Base-by-base conservation (phyloP, 2,888 invertebrate species). In the Polydrusus pterygomalis region DNA sequence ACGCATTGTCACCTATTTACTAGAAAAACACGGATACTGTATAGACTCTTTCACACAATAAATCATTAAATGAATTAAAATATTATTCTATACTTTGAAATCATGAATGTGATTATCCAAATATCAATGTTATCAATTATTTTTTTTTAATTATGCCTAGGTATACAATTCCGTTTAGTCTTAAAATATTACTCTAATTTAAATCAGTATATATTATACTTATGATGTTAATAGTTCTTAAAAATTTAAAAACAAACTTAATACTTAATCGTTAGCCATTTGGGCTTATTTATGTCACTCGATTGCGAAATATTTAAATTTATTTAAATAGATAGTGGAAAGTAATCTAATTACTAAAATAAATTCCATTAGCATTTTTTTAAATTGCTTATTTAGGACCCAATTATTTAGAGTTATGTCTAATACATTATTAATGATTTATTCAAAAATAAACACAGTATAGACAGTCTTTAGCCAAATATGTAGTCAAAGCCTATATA, bases 241-340 rank as follows among this genome's bases (percentile, higher is more conserved):
- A 49, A 54, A 25, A 25, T 30, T 11, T 30, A 56, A n/a, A 56
- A 10, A 15, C 56, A 34, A 7, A 9, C 34, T 34, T 34, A 13
- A 51, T 20, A 20, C 20, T 2, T 20, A 51, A 51, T 18, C 18
- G 0, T 25, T n/a, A 20, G 25, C 15, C 17, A 15, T 60, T 60
- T 60, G 11, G 30, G 38, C 58, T 60, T 38, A 38, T 60, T 38
- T 17, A 60, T 38, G n/a, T 60, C 0, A 7, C 15, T 18, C 17
- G 58, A 11, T 60, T 60, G 18, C 38, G 15, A 60, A 40, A 60
- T 60, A 60, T 60, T 60, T 60, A 18, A 60, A 60, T 60, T 38
- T 38, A 34, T 60, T 60, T 60, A 60, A 60, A 38, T 60, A 15
- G 56, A 2, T 10, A 38, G 38, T 38, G 34, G 38, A 38, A 38